phyloP scores from a whole-genome alignment of 2,888 invertebrate species.

The Mythimna lalbum region DNA sequence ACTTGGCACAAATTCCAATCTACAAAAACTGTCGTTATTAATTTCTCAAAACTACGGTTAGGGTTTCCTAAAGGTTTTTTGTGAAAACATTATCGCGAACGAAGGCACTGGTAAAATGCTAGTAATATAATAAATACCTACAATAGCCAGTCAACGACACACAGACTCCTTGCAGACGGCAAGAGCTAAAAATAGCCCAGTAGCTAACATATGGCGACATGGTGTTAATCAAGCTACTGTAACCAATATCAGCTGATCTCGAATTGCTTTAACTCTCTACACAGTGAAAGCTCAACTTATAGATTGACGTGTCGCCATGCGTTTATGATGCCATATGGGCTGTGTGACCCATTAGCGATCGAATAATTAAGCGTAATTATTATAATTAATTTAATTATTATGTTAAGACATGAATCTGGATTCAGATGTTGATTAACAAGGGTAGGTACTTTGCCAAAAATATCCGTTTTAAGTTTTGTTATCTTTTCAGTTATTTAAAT shows the following conservation, averaged over 20 bases:
- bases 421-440: not conserved
- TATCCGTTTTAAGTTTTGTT: too few species aligned
- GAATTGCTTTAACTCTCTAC: not conserved
- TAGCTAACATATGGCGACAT: constrained; percentile 28
- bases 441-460: too few species aligned
- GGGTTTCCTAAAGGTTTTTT: too few species aligned
- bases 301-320: not conserved
- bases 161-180: constrained; percentile 29
- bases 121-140: not conserved
- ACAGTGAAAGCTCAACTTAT: not conserved
- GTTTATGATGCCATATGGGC: not conserved
- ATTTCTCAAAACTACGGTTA: too few species aligned
- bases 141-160: constrained; percentile 1
- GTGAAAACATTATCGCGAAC: too few species aligned
- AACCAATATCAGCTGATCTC: not conserved
- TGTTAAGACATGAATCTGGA: not conserved
- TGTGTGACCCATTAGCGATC: constrained; percentile 14
- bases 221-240: not conserved
- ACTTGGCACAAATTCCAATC: too few species aligned
- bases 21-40: too few species aligned
- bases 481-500: too few species aligned
- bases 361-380: constrained; percentile 11
- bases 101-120: too few species aligned
- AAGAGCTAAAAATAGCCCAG: constrained; percentile 24
- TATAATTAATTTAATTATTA: constrained; percentile 15